phyloP scores from a whole-genome alignment of 2,888 invertebrate species.

The Gerris lacustris region DNA sequence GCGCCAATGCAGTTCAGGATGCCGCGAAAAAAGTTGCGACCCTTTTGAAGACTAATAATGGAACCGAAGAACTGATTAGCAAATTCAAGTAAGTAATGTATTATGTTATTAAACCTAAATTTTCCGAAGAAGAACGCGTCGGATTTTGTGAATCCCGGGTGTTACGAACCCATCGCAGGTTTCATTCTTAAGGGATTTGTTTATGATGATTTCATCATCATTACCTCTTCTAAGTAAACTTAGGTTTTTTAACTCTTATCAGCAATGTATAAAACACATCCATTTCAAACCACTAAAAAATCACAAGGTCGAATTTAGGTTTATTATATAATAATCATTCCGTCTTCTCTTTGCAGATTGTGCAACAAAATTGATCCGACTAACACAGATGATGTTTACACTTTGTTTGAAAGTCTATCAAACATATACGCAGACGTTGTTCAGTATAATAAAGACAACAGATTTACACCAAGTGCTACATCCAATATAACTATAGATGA shows the following conservation, averaged over 20 bases:
- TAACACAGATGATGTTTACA: conserved; percentile 54
- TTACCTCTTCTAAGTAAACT: too few relatives aligned
- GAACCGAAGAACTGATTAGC: conserved; percentile 51
- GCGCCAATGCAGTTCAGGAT: conserved; percentile 51
- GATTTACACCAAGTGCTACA: conserved; percentile 42
- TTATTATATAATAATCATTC: too few relatives aligned
- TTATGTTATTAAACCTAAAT: background rate
- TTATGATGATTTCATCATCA: too few relatives aligned
- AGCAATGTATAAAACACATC: too few relatives aligned
- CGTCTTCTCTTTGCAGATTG: conserved; percentile 41
- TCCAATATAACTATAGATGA: conserved; percentile 67
- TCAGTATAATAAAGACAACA: conserved; percentile 88
- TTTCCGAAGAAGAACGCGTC: background rate
- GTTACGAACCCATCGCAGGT: too few relatives aligned
- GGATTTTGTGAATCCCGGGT: too few relatives aligned
- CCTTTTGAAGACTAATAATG: conserved; percentile 49
- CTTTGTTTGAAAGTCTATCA: conserved; percentile 69
- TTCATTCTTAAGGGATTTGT: too few relatives aligned
- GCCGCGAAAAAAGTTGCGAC: conserved; percentile 54
- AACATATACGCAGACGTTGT: conserved; percentile 81
- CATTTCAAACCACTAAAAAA: too few relatives aligned
- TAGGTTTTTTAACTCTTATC: too few relatives aligned
- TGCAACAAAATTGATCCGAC: conserved; percentile 59
- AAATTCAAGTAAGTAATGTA: conserved; percentile 51
- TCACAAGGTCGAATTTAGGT: too few relatives aligned